Base-by-base conservation (phyloP, 2,113 vertebrate genomes). In the Platanista minor region DNA sequence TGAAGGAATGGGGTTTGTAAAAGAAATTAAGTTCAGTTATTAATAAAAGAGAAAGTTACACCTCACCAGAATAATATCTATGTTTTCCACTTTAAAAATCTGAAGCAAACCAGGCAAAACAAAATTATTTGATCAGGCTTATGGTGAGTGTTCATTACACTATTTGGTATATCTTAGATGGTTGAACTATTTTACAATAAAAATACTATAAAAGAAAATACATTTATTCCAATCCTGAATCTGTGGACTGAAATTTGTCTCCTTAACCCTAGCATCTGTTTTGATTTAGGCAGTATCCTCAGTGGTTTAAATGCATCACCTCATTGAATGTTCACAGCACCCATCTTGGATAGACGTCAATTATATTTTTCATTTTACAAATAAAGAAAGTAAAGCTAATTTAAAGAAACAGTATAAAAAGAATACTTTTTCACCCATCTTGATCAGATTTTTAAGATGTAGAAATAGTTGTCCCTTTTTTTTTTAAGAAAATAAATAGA, bases 401-500 rank as follows among this genome's bases (percentile, higher is more conserved):
- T 80, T 93, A 54, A 88, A 86, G n/a, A 96, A 78, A 95, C 10
- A 49, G 12, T 71, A 69, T 83, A 27, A 77, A 96, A 96, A 91
- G 18, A 87, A 52, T 71, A 71, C 3, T 59, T 80, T 66, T 36
- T 85, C 25, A 66, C 17, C 7, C 67, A 88, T 29, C 7, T 67
- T 92, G 29, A 15, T 87, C 46, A 72, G 39, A 61, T 46, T 77
- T 49, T 94, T 85, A 33, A 87, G 75, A 90, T n/a, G 54, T 11
- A 87, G 31, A 72, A 85, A 75, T 67, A n/a, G 29, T 17, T 59
- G 13, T 52, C 87, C 71, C 27, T 46, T 75, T 67, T 84, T 84
- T 83, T 71, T 81, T 72, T 4, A 92, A 87, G 57, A 88, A 93
- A 75, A 92, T 69, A 69, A 61, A n/a, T 52, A 39, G 25, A 11